Percentiles rank a stretch among this genome's conserved stretches.
These are phyloP conservation scores for Mellilla xanthometata DNA, from an alignment of 2,888 invertebrate genomes.

Conservation along the genomic window DNA sequence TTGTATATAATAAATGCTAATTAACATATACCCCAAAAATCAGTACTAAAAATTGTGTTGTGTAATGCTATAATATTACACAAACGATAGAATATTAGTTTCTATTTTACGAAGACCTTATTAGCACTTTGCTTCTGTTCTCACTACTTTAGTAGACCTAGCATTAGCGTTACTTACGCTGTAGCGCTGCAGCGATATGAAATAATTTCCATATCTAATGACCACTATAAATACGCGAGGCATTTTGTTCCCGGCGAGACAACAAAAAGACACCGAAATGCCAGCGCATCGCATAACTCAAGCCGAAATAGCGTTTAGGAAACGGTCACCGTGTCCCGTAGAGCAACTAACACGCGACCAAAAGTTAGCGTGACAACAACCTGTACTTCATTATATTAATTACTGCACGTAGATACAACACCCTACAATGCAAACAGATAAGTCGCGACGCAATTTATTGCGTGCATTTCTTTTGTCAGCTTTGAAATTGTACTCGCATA, in stretches of 20 bases:
- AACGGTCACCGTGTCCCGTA: constrained; percentile 41
- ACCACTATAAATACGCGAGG: constrained; percentile 16
- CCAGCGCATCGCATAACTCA: constrained; percentile 49
- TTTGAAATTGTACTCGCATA: constrained; percentile 83
- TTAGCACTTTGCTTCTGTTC: neutral
- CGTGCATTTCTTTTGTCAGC: constrained; percentile 83
- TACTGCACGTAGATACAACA: constrained; percentile 47
- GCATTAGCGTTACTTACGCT: neutral
- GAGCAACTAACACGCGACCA: constrained; percentile 59
- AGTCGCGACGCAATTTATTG: constrained; percentile 72
- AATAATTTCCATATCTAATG: constrained; percentile 23
- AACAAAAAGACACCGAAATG: constrained; percentile 47
- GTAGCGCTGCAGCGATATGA: constrained; percentile 14
- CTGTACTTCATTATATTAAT: constrained; percentile 78
- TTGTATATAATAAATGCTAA: too few relatives aligned
- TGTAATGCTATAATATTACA: too few relatives aligned
- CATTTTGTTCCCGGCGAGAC: constrained; percentile 27
- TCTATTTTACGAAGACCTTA: too few relatives aligned
- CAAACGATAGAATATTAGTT: too few relatives aligned
- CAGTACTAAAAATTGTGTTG: too few relatives aligned
- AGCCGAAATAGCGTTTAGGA: constrained; percentile 55
- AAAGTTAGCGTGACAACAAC: constrained; percentile 66
- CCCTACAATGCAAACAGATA: constrained; percentile 63
- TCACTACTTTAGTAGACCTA: neutral
- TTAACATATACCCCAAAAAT: too few relatives aligned